Base-by-base conservation (phyloP, 2,888 invertebrate genomes). In the Eristalis pertinax region DNA sequence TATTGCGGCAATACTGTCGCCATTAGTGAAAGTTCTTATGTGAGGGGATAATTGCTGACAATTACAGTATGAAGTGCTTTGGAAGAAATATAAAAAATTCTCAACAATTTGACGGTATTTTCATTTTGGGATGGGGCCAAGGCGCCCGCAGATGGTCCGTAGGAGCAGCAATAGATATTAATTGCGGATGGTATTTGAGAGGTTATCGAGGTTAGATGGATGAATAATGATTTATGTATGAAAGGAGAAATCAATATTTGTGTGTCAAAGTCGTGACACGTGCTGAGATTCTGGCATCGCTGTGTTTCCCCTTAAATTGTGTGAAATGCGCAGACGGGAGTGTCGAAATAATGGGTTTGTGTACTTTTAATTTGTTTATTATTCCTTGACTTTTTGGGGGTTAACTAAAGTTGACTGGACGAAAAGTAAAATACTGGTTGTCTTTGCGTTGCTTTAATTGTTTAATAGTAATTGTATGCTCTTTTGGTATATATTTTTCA, bases 101-200 rank as follows among this genome's bases (percentile, higher is more conserved):
- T 35, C 29, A 75, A 38, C 58, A 73, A 74, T 65, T 74, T 64
- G 50, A 38, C n/a, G 4, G 29, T 68, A 19, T 26, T 67, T 41
- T 13, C 15, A 2, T 43, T 67, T 67, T 24, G 41, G 15, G 5
- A 5, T 1, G 4, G 7, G 19, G 2, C 7, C 26, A 5, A 22
- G n/a, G 22, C 58, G 15, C 19, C n/a, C 22, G 19, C 60, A 60
- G 60, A 60, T 50, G 32, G 73, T 62, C 43, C 63, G 29, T 32
- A 24, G 50, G 41, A 75, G 50, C 41, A 72, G 24, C 67, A 67
- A 65, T 84, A 43, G 68, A 78, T 76, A 81, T 84, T 81, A 81
- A 67, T 76, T 67, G 80, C 58, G 35, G 41, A 63, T 38, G 74
- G 80, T 69, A 74, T 63, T 81, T 81, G 22, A 64, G 50, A 58